Base-by-base conservation (phyloP, 1,140 invertebrate species). In the Andricus grossulariae region DNA sequence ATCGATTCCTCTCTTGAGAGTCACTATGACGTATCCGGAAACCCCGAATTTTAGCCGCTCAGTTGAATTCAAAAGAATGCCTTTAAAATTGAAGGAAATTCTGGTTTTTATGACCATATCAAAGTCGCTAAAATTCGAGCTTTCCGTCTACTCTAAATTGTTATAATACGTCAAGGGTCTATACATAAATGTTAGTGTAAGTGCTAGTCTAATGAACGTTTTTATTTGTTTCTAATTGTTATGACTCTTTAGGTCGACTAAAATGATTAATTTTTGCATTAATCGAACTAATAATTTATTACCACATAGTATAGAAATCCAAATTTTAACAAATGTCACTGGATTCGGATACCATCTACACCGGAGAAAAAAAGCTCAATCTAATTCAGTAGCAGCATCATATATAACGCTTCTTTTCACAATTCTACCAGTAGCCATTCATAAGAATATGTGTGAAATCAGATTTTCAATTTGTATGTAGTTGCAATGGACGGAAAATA, bases 241-340 rank as follows among this genome's bases (percentile, higher is more conserved):
- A 73, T 16, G 32, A 73, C 66, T 50, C 19, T 73, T 50, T 73
- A 50, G n/a, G 11, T 54, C 50, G n/a, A 25, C 19, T 39, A 55
- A 76, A 50, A 57, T 60, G 50, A 11, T 45, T 11, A 45, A 45
- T 8, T 45, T 45, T 45, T 45, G 39, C 8, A 19, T 72, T 21
- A 77, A 51, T 45, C 11, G 52, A 50, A 72, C 72, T 54, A 52
- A 70, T 77, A 19, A 74, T 18, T n/a, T n/a, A 55, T 74, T 57
- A 21, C 12, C 5, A 19, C 18, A 54, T 54, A 54, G n/a, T 18
- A 19, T 51, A 39, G 25, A 19, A 52, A 32, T 32, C 54, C 5
- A 16, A 32, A n/a, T 57, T 15, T 11, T 16, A 32, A 25, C 66
- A 75, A 21, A 50, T 70, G 74, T 49, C 25, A 75, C 49, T 50